These are phyloP conservation scores for Formica exsecta DNA, from an alignment of 1,140 invertebrate genomes.

Conservation along the genomic window DNA sequence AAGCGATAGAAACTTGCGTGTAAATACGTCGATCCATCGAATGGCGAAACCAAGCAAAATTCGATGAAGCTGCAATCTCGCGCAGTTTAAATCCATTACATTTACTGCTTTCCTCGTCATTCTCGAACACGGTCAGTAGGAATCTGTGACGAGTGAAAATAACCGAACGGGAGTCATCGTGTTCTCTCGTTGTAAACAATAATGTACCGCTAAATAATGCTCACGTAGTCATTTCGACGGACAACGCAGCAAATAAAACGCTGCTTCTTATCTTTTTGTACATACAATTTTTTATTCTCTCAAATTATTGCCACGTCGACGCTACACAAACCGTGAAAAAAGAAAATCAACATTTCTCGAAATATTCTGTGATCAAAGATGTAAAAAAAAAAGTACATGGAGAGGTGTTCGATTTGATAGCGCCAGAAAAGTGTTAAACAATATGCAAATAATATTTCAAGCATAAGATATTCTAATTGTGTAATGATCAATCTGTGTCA, in stretches of 20 bases:
- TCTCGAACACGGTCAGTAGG: constrained; percentile 83
- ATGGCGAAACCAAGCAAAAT: constrained; percentile 18
- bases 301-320: background rate
- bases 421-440: background rate
- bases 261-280: background rate
- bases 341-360: too few species aligned
- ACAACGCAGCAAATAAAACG: too few species aligned
- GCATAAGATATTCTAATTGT: background rate
- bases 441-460: background rate
- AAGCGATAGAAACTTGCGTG: constrained; percentile 31
- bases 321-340: too few species aligned
- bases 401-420: too few species aligned
- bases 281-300: background rate
- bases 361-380: too few species aligned
- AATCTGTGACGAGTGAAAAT: constrained; percentile 84
- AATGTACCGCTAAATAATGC: constrained; percentile 50
- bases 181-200: constrained; percentile 67
- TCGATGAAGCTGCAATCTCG: constrained; percentile 8
- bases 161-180: constrained; percentile 51
- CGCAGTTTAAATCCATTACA: constrained; percentile 43
- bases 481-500: background rate
- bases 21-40: background rate
- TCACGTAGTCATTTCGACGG: constrained; percentile 44
- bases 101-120: constrained; percentile 67
- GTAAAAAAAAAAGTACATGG: too few species aligned